phyloP scores from a whole-genome alignment of 2,888 invertebrate genomes.

The Deilephila porcellus region DNA sequence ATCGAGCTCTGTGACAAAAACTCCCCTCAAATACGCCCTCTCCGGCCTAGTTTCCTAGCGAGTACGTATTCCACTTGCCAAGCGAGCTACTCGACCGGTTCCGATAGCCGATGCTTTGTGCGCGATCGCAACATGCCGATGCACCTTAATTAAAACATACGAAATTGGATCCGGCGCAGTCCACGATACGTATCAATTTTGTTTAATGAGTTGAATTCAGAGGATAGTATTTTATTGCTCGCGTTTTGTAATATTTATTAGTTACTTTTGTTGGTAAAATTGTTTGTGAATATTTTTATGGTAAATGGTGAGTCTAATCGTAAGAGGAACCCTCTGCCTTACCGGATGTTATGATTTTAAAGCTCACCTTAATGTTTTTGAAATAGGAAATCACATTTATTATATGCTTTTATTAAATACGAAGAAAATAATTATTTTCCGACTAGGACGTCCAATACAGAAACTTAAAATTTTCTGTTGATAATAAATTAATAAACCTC shows the following conservation, averaged over 20 bases:
- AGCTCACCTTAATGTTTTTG: too few species aligned
- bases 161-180: slow-evolving; percentile 67
- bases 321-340: too few species aligned
- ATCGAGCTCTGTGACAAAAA: background rate
- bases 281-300: too few species aligned
- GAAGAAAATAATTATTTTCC: too few species aligned
- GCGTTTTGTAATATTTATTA: background rate
- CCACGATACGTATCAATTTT: slow-evolving; percentile 79
- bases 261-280: background rate
- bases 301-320: too few species aligned
- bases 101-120: slow-evolving; percentile 43
- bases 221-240: background rate
- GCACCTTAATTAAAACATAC: slow-evolving; percentile 79
- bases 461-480: too few species aligned
- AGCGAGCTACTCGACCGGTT: slow-evolving; percentile 32
- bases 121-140: slow-evolving; percentile 57
- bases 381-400: too few species aligned
- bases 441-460: too few species aligned
- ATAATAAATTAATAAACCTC: too few species aligned
- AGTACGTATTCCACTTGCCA: slow-evolving; percentile 55
- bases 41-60: slow-evolving; percentile 37
- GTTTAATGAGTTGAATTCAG: slow-evolving; percentile 75
- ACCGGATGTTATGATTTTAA: too few species aligned
- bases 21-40: background rate
- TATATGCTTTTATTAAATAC: too few species aligned